A percentile compares a stretch with the other conserved stretches of the same genome.
These are phyloP conservation scores for Sphaeridia pumilis DNA, from an alignment of 2,888 invertebrate genomes.

Conservation along the genomic window DNA sequence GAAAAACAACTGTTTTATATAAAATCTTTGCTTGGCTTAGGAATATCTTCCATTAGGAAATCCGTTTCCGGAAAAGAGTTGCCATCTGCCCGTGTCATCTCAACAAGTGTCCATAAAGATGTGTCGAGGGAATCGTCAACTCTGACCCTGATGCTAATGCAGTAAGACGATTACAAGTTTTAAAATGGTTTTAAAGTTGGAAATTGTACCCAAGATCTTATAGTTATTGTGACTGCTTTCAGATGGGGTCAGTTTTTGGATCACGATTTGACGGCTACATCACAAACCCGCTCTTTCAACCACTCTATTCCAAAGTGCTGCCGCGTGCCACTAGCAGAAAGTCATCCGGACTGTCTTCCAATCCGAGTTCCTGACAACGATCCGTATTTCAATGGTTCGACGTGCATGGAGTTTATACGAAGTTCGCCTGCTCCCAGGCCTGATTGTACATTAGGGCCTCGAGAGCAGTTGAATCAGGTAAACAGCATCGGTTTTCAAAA, in stretches of 20 bases:
- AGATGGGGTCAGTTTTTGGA: slow-evolving; percentile 75
- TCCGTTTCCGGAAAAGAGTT: slow-evolving; percentile 28
- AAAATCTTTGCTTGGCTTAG: no score
- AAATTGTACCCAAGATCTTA: no score
- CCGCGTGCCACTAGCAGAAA: slow-evolving; percentile 30
- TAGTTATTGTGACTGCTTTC: slow-evolving; percentile 1
- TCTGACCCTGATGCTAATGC: slow-evolving; percentile 70
- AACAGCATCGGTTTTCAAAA: no score
- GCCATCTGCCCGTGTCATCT: slow-evolving; percentile 33
- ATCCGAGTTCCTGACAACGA: slow-evolving; percentile 45
- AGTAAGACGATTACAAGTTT: no score
- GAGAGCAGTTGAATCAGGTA: slow-evolving; percentile 69
- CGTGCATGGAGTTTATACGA: slow-evolving; percentile 68
- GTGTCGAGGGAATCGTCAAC: slow-evolving; percentile 42
- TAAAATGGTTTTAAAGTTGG: no score
- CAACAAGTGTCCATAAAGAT: slow-evolving; percentile 31
- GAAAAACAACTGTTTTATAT: no score
- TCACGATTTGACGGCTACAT: slow-evolving; percentile 60
- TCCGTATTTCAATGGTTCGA: slow-evolving; percentile 29
- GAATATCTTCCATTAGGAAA: slow-evolving; percentile 30
- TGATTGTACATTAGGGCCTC: slow-evolving; percentile 66
- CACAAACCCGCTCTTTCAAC: slow-evolving; percentile 33
- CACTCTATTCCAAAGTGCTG: slow-evolving; percentile 34
- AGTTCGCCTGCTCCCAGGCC: slow-evolving; percentile 68
- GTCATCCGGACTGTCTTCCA: slow-evolving; percentile 78